Conservation (phyloP, 2,888 invertebrate species). For the Idaea aversata region DNA sequence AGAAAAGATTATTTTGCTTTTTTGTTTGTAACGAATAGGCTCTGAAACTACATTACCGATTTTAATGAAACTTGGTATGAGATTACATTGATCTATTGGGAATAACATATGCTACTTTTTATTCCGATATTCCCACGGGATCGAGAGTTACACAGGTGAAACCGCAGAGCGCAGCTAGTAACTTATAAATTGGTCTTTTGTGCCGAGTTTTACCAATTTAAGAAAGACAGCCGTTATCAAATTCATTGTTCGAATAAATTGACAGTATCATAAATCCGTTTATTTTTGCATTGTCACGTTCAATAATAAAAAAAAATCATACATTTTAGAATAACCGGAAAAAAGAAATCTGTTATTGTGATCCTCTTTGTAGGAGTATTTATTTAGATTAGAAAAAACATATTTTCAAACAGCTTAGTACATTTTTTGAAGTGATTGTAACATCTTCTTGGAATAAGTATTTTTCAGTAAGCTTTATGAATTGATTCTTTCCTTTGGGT, state of each 20-base stretch:
- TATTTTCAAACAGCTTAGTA: not conserved
- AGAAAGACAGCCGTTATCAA: not conserved
- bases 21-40: no score
- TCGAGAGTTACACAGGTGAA: no score
- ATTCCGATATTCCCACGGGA: no score
- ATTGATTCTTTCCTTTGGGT: not conserved
- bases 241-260: slow-evolving; percentile 8
- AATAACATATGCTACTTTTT: no score
- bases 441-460: not conserved
- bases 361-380: not conserved
- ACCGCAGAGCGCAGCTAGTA: not conserved
- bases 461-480: not conserved
- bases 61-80: no score
- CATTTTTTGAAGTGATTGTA: not conserved
- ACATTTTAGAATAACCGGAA: slow-evolving; percentile 33
- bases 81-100: no score
- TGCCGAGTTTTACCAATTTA: not conserved
- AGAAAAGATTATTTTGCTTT: no score
- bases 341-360: not conserved
- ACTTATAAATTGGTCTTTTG: not conserved
- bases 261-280: slow-evolving; percentile 13
- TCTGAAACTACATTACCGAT: no score
- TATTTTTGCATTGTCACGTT: slow-evolving; percentile 39
- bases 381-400: not conserved
- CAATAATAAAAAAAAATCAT: slow-evolving; percentile 42